A percentile compares a stretch with the other conserved stretches of the same genome.
phyloP scores from a whole-genome alignment of 2,797 vertebrate genomes.

The Gymnodraco acuticeps region DNA sequence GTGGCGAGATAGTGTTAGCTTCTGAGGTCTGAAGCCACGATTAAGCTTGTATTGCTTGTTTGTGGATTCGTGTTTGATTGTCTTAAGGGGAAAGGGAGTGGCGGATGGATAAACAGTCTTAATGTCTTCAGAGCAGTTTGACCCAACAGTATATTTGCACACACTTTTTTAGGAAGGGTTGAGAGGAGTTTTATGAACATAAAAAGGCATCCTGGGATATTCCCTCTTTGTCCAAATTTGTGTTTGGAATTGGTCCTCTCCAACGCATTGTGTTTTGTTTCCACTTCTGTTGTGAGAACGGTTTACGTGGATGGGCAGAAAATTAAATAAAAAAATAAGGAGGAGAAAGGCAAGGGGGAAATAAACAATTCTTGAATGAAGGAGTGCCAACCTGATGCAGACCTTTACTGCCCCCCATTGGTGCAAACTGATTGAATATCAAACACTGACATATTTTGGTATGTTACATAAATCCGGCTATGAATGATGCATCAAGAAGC shows the following conservation, averaged over 20 bases:
- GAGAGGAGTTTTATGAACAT: constrained; percentile 21
- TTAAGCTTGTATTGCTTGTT: constrained; percentile 33
- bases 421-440: constrained; percentile 36
- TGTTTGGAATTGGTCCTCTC: constrained; percentile 13
- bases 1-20: background rate
- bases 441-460: constrained; percentile 18
- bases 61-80: constrained; percentile 27
- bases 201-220: constrained; percentile 50
- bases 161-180: constrained; percentile 7
- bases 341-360: constrained; percentile 44
- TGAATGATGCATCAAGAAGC: too few species aligned
- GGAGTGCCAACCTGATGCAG: constrained; percentile 38
- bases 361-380: constrained; percentile 36
- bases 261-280: constrained; percentile 17
- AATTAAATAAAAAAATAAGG: constrained; percentile 65
- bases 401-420: constrained; percentile 79
- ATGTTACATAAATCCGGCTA: too few species aligned
- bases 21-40: constrained; percentile 17
- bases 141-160: constrained; percentile 26
- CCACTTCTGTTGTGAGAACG: constrained; percentile 32
- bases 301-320: constrained; percentile 51
- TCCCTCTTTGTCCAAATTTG: constrained; percentile 35
- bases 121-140: constrained; percentile 12
- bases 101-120: constrained; percentile 12
- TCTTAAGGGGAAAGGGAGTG: background rate